These are phyloP conservation scores for Erythrocebus patas DNA, from an alignment of 2,113 vertebrate species.

Conservation along the genomic window DNA sequence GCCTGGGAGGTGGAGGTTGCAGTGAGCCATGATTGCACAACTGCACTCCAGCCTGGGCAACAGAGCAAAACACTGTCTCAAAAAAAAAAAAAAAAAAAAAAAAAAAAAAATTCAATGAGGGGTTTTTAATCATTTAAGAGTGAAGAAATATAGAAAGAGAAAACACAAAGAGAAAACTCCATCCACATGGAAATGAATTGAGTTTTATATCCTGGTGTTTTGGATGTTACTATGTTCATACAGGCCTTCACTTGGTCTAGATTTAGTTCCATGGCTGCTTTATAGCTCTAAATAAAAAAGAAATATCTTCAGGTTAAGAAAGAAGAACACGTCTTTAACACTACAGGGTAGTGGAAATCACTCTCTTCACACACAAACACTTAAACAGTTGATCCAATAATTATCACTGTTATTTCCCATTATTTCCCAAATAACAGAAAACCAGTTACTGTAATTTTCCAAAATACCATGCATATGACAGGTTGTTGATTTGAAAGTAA, in stretches of 20 bases:
- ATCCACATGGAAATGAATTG: not conserved
- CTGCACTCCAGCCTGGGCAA: too few species aligned
- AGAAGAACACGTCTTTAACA: not conserved
- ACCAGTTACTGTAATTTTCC: not conserved
- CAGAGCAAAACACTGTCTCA: too few species aligned
- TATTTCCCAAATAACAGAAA: not conserved
- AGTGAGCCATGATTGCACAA: too few species aligned
- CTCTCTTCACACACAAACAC: not conserved
- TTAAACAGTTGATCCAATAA: not conserved
- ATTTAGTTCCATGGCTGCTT: slow-evolving; percentile 88
- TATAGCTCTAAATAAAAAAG: slow-evolving; percentile 86
- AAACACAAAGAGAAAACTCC: not conserved
- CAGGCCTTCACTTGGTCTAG: slow-evolving; percentile 91
- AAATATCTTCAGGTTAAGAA: slow-evolving; percentile 61
- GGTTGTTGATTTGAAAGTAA: slow-evolving; percentile 36
- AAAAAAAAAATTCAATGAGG: not conserved
- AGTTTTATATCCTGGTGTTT: slow-evolving; percentile 89
- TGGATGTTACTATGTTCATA: slow-evolving; percentile 94
- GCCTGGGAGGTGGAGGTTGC: too few species aligned
- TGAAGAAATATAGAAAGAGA: not conserved
- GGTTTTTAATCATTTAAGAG: not conserved
- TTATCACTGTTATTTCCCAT: not conserved
- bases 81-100: too few species aligned
- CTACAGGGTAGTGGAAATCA: not conserved
- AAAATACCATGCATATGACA: not conserved